Evolutionary conservation across 2,888 invertebrate species (phyloP).

Genomic region (Sphaerolaimus hirsutus): DNA sequence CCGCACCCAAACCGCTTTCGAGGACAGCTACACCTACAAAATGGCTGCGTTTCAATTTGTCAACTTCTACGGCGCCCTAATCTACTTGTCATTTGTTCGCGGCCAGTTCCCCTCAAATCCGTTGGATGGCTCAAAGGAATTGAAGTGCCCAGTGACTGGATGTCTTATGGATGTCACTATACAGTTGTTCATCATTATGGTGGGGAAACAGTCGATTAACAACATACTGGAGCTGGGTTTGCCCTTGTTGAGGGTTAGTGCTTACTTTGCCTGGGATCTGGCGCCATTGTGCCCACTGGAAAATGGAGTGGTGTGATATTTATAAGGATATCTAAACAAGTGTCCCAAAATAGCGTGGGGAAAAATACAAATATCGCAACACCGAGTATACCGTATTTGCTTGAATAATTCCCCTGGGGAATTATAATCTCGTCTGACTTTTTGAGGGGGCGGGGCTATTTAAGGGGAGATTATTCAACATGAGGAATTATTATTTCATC

Average conservation of each 20-base stretch:
- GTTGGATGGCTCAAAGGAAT: background rate
- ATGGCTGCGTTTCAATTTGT: slow-evolving; percentile 1
- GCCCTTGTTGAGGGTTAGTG: slow-evolving; percentile 41
- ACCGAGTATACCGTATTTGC: too few species aligned
- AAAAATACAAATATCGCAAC: too few species aligned
- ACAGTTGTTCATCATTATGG: slow-evolving; percentile 73
- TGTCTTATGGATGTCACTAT: slow-evolving; percentile 71
- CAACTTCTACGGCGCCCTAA: slow-evolving; percentile 4
- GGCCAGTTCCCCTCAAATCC: background rate
- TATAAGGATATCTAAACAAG: too few species aligned
- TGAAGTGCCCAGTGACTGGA: slow-evolving; percentile 30
- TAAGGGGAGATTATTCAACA: too few species aligned
- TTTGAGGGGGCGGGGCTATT: too few species aligned
- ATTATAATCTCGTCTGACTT: too few species aligned
- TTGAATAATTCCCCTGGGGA: too few species aligned
- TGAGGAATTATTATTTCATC: too few species aligned
- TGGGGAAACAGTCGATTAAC: slow-evolving; percentile 74
- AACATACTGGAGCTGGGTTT: slow-evolving; percentile 59
- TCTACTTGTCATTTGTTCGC: slow-evolving; percentile 2
- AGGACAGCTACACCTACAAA: slow-evolving; percentile 1
- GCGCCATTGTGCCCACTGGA: too few species aligned
- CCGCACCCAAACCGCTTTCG: slow-evolving; percentile 1
- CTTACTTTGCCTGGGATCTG: too few species aligned
- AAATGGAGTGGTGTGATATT: too few species aligned
- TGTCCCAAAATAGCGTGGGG: too few species aligned